Percentiles rank a stretch among this genome's conserved stretches.
Evolutionary conservation across 2,888 invertebrate genomes (phyloP).

Genomic region (Pollenia amentaria): DNA sequence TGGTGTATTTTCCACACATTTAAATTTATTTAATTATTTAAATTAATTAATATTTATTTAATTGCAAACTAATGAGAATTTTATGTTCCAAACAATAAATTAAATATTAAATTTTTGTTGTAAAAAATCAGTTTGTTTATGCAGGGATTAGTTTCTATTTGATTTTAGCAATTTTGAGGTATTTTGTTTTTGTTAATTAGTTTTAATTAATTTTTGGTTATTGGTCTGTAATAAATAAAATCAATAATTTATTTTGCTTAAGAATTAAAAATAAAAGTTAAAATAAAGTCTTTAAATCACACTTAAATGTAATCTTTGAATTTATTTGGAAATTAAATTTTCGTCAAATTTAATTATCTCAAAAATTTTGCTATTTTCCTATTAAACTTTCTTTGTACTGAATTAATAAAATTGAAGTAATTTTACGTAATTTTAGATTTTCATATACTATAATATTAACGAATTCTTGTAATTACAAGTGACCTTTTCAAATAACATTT

Average conservation of each 20-base stretch:
- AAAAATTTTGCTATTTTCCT: no score
- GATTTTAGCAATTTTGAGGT: not conserved
- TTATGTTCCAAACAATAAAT: conserved; percentile 3
- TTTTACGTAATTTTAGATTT: no score
- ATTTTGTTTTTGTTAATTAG: not conserved
- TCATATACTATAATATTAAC: no score
- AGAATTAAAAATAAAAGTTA: no score
- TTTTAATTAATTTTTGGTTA: not conserved
- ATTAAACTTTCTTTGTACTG: no score
- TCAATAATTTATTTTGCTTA: no score
- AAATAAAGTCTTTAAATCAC: no score
- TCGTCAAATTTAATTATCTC: no score
- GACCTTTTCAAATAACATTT: not conserved
- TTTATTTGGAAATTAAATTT: no score
- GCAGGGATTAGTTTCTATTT: not conserved
- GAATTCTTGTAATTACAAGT: no score
- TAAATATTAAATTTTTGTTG: not conserved
- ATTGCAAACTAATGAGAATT: not conserved
- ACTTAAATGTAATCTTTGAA: no score
- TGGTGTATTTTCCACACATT: not conserved
- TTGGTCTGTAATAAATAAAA: not conserved
- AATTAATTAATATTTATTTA: conserved; percentile 30
- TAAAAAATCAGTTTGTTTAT: not conserved
- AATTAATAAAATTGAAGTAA: no score
- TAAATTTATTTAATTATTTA: conserved; percentile 20